Evolutionary conservation across 2,113 vertebrate genomes (phyloP).

Genomic region (Rhinogobius similis): DNA sequence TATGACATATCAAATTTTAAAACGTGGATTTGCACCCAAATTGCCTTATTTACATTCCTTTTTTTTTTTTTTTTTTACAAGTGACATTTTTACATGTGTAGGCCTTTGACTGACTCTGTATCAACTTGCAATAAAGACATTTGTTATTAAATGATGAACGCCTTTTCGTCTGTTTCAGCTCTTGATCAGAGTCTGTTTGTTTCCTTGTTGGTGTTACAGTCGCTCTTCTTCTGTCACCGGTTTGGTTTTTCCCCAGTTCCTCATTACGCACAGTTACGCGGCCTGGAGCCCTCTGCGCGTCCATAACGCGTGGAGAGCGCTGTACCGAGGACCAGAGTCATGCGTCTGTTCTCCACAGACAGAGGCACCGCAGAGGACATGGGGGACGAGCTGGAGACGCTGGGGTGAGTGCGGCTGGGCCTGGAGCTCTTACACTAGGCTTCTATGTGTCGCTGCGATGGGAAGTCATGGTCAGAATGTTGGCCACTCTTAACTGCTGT

Average conservation of each 20-base stretch:
- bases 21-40: background rate
- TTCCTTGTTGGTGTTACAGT: background rate
- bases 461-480: background rate
- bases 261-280: background rate
- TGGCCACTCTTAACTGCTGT: background rate
- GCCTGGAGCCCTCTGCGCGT: background rate
- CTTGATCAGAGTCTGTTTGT: no score
- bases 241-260: background rate
- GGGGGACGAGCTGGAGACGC: constrained; percentile 65
- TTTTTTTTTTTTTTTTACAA: no score
- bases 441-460: background rate
- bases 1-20: background rate
- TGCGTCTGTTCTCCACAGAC: constrained; percentile 6
- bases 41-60: background rate
- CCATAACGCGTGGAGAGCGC: background rate
- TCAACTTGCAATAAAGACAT: background rate
- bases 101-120: background rate
- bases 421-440: no score
- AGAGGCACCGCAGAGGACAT: constrained; percentile 39
- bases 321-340: background rate
- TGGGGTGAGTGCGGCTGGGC: constrained; percentile 41
- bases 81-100: background rate
- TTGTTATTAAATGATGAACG: background rate
- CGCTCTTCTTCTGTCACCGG: background rate
- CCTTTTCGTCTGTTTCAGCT: no score